phyloP scores from a whole-genome alignment of 2,797 vertebrate genomes.

The Allobates femoralis region DNA sequence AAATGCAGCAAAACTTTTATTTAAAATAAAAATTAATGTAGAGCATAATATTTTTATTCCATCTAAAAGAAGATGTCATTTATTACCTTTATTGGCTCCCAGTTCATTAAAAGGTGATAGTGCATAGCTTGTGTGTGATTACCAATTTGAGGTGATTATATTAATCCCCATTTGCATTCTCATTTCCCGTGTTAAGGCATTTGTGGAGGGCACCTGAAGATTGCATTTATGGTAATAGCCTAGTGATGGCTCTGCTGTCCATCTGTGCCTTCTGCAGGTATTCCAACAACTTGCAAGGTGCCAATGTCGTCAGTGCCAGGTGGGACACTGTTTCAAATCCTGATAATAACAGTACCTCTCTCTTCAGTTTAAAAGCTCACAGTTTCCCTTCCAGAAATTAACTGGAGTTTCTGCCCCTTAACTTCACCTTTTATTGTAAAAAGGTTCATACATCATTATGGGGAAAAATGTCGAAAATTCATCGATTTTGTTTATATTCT shows the following conservation, averaged over 20 bases:
- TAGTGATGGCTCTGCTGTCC: conserved; percentile 44
- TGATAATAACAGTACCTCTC: conserved; percentile 9
- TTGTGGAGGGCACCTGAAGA: conserved; percentile 60
- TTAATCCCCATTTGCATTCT: conserved; percentile 55
- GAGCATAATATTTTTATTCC: neutral
- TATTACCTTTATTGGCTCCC: conserved; percentile 31
- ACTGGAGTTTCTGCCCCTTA: neutral
- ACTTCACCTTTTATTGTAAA: conserved; percentile 10
- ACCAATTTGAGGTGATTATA: conserved; percentile 24
- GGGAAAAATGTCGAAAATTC: neutral
- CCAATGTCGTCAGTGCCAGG: conserved; percentile 44
- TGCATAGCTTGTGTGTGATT: conserved; percentile 48
- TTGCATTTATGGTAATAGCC: conserved; percentile 24
- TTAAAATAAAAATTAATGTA: neutral
- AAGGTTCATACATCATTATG: neutral
- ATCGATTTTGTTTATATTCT: neutral
- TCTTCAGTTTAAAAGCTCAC: neutral
- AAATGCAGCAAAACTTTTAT: neutral
- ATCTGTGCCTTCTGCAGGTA: conserved; percentile 47
- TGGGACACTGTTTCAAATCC: conserved; percentile 31
- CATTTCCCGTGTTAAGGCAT: conserved; percentile 60
- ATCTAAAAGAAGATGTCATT: conserved; percentile 5
- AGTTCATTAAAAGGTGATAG: conserved; percentile 45
- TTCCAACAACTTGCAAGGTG: conserved; percentile 22
- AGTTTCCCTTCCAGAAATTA: conserved; percentile 11